These are phyloP conservation scores for Geodia barretti DNA, from an alignment of 37 sponge, comb jelly and placozoan species.

Conservation along the genomic window DNA sequence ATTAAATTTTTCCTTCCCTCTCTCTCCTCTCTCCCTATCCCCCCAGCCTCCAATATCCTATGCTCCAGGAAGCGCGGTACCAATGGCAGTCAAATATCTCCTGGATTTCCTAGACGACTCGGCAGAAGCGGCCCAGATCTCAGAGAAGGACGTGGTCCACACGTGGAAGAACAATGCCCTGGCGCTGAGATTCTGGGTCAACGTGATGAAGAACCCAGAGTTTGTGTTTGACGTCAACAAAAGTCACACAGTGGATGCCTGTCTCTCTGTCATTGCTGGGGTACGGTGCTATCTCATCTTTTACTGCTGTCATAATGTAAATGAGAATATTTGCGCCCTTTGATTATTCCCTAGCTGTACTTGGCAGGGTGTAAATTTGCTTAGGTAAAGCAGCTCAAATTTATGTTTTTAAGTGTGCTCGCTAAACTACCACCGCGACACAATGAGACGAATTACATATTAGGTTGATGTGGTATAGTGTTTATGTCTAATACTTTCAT, in stretches of 20 bases:
- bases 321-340: too few species aligned
- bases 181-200: constrained; percentile 94
- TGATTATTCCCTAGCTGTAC: too few species aligned
- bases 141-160: constrained; percentile 84
- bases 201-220: constrained; percentile 98
- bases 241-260: constrained; percentile 89
- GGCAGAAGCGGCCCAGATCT: constrained; percentile 62
- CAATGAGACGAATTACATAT: neutral
- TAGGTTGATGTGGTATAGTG: constrained; percentile 2
- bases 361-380: too few species aligned
- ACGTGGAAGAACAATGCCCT: constrained; percentile 97
- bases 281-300: too few species aligned
- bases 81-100: constrained; percentile 93
- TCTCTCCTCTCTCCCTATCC: neutral
- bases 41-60: neutral
- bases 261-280: constrained; percentile 85
- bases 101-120: constrained; percentile 95
- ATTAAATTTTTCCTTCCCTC: neutral
- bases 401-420: too few species aligned
- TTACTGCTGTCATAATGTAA: too few species aligned
- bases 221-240: constrained; percentile 97
- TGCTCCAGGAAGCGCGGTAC: constrained; percentile 56
- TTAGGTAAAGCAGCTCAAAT: too few species aligned
- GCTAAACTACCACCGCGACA: too few species aligned
- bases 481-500: constrained; percentile 23